Conservation (phyloP, 64 coral and sea anemone genomes). For the Cladopsammia gracilis region DNA sequence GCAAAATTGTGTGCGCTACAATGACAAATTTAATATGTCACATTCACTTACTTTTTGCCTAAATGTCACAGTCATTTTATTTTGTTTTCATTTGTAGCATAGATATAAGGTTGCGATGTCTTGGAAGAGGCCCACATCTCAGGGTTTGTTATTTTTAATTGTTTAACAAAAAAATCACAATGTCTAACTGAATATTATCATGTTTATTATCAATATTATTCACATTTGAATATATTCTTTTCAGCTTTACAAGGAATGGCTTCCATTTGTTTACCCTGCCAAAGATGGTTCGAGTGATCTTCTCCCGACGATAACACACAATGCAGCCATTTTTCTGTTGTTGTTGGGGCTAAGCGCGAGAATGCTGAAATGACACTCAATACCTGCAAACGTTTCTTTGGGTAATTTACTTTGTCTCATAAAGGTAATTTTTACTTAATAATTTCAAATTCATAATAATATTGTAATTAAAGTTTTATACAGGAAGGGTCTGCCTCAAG, state of each 20-base stretch:
- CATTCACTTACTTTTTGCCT: not conserved
- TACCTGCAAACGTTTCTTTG: too few species aligned
- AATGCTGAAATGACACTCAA: not conserved
- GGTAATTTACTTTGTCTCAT: not conserved
- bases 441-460: too few species aligned
- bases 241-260: conserved; percentile 21
- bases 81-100: conserved; percentile 17
- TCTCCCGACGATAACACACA: conserved; percentile 16
- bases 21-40: too few species aligned
- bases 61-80: not conserved
- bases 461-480: too few species aligned
- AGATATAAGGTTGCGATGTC: conserved; percentile 32
- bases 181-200: too few species aligned
- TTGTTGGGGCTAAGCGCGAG: conserved; percentile 5
- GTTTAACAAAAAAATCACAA: not conserved
- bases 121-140: not conserved
- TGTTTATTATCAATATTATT: too few species aligned
- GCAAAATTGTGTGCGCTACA: too few species aligned
- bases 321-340: conserved; percentile 24
- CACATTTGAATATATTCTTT: not conserved
- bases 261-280: conserved; percentile 25
- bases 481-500: too few species aligned
- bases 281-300: not conserved
- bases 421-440: not conserved
- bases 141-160: conserved; percentile 2